Evolutionary conservation across 2,888 invertebrate genomes (phyloP).

Genomic region (Eudemis profundana): DNA sequence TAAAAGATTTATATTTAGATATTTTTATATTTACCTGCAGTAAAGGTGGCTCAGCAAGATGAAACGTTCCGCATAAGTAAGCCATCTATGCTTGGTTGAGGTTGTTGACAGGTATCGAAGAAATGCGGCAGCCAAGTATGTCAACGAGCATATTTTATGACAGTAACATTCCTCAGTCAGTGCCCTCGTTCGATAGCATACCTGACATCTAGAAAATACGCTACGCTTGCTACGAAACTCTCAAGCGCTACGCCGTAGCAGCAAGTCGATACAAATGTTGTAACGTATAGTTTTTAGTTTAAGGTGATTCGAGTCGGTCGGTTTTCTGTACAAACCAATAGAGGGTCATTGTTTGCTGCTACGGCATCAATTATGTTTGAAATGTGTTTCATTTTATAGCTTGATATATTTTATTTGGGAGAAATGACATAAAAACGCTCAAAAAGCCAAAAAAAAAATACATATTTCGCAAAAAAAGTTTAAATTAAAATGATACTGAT

Average conservation of each 20-base stretch:
- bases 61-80: neutral
- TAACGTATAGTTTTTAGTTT: neutral
- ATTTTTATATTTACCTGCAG: too few species aligned
- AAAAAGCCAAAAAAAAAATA: conserved; percentile 12
- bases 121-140: neutral
- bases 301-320: too few species aligned
- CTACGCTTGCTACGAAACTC: conserved; percentile 34
- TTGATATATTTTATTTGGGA: too few species aligned
- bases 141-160: conserved; percentile 1
- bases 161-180: conserved; percentile 1
- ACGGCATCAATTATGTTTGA: too few species aligned
- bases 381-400: too few species aligned
- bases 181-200: neutral
- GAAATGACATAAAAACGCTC: too few species aligned
- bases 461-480: too few species aligned
- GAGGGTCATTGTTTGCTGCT: too few species aligned
- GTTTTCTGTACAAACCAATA: too few species aligned
- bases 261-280: neutral
- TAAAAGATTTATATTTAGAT: too few species aligned
- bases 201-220: conserved; percentile 8
- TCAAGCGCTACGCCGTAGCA: conserved; percentile 36
- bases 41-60: neutral
- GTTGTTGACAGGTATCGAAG: conserved; percentile 12
- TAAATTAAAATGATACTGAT: too few species aligned
- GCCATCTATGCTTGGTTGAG: conserved; percentile 1